Evolutionary conservation across 1,140 invertebrate species (phyloP).

Genomic region (Leptoteleia sp.): DNA sequence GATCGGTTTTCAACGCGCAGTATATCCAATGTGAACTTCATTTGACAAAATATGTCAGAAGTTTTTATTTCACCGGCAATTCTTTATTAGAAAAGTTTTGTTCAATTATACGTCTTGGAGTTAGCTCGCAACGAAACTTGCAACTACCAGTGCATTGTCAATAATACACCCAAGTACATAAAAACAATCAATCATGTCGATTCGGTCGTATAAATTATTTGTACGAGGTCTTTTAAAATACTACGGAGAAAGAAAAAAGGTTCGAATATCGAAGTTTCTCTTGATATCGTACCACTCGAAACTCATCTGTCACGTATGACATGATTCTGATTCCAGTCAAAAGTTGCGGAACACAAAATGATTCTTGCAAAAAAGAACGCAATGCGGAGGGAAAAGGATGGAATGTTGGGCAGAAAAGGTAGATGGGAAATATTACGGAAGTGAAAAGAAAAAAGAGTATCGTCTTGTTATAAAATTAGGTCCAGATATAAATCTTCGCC

Average conservation of each 20-base stretch:
- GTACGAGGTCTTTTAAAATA: conserved; percentile 47
- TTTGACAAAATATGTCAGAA: conserved; percentile 61
- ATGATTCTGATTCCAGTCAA: conserved; percentile 46
- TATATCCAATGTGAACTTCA: conserved; percentile 47
- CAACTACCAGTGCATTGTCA: conserved; percentile 38
- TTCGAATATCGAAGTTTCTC: conserved; percentile 45
- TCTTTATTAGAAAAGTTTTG: conserved; percentile 64
- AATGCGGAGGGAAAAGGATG: neutral
- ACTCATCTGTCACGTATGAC: conserved; percentile 57
- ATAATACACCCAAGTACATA: conserved; percentile 55
- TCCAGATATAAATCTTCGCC: no score
- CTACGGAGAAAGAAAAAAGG: conserved; percentile 37
- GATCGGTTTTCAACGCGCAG: conserved; percentile 1
- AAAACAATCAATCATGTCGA: conserved; percentile 58
- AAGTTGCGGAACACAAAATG: conserved; percentile 46
- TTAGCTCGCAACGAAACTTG: conserved; percentile 30
- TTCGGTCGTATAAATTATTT: conserved; percentile 50
- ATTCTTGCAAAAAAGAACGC: conserved; percentile 33
- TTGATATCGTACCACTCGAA: conserved; percentile 49
- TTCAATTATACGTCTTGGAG: conserved; percentile 53
- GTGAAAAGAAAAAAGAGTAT: conserved; percentile 8
- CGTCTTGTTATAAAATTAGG: conserved; percentile 15
- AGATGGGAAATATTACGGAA: neutral
- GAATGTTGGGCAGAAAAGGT: neutral
- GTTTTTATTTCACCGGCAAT: conserved; percentile 33